Evolutionary conservation across 2,797 vertebrate genomes (phyloP), one percentile per base, ranked within the genome.

Genomic region (Rallus crepitans): DNA sequence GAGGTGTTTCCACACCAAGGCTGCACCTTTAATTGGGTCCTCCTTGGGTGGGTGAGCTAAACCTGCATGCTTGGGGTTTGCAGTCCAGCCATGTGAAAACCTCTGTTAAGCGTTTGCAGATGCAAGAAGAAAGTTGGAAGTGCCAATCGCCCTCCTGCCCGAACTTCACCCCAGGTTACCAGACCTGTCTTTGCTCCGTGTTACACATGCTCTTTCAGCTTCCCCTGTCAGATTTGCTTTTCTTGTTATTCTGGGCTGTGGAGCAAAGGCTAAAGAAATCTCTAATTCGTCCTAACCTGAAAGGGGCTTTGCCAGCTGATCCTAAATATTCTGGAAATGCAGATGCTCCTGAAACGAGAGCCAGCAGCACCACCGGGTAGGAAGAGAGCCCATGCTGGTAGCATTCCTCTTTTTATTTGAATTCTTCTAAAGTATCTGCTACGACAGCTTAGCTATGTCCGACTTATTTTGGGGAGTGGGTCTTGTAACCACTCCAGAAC

Each of bases 11-110:
- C 28, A 56, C n/a, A 9, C 42, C 1, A 1, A 57, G 21, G 50
- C 52, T 71, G 75, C 24, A 11, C 65, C 21, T 82, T 52, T 76
- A 24, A 53, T 48, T 11, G 42, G 19, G 17, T 57, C 60, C 28
- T 77, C 13, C 23, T 42, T 15, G 7, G 5, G 7, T 21, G 65
- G 24, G 42, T 45, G 42, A 87, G 18, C 45, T 42, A 15, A 63
- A 56, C 69, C 35, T 13, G 20, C n/a, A 48, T 0, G 0, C 45
- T 7, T 0, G 2, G 27, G 23, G 42, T 65, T 70, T 70, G 13
- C 14, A 31, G 37, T 35, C 72, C 79, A 37, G 48, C 37, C 66
- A 10, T 5, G 19, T 64, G 47, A 33, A 72, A 55, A 11, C 24
- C 4, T 87, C n/a, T 10, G 3, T 16, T 28, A 17, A 42, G 71